Evolutionary conservation across 2,888 invertebrate species (phyloP).

Genomic region (Eubasilissa splendida): DNA sequence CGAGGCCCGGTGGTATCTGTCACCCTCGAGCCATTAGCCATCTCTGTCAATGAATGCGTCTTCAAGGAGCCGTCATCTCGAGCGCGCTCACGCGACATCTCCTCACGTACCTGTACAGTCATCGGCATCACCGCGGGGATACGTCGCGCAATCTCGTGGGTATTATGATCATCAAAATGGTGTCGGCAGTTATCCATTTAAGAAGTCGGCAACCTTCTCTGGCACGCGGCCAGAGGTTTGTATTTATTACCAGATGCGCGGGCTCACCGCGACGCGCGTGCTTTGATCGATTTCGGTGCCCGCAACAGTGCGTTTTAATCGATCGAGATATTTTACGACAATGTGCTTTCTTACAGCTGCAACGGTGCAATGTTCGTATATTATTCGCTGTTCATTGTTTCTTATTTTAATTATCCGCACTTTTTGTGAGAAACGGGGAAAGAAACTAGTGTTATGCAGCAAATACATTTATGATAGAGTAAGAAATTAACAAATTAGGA

Average conservation of each 20-base stretch:
- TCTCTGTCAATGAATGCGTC: conserved; percentile 11
- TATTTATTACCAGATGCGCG: conserved; percentile 6
- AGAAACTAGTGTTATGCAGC: too few species aligned
- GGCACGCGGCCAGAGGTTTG: conserved; percentile 40
- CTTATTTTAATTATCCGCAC: too few species aligned
- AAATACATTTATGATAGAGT: too few species aligned
- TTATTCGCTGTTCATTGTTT: too few species aligned
- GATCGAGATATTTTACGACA: too few species aligned
- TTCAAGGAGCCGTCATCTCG: conserved; percentile 4
- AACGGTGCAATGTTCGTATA: too few species aligned
- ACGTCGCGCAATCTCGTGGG: conserved; percentile 24
- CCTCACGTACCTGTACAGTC: too few species aligned
- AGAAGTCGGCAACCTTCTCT: conserved; percentile 51
- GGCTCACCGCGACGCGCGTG: not conserved
- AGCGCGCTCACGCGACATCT: conserved; percentile 6
- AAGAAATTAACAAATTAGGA: too few species aligned
- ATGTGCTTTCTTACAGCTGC: too few species aligned
- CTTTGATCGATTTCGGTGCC: not conserved
- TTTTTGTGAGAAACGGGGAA: too few species aligned
- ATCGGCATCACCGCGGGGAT: not conserved
- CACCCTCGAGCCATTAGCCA: conserved; percentile 11
- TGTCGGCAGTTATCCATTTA: conserved; percentile 18
- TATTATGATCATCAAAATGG: conserved; percentile 22
- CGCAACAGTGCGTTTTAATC: not conserved
- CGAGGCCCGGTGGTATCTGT: not conserved